Evolutionary conservation across 2,797 vertebrate species (phyloP).

Genomic region (Selene dorsalis): DNA sequence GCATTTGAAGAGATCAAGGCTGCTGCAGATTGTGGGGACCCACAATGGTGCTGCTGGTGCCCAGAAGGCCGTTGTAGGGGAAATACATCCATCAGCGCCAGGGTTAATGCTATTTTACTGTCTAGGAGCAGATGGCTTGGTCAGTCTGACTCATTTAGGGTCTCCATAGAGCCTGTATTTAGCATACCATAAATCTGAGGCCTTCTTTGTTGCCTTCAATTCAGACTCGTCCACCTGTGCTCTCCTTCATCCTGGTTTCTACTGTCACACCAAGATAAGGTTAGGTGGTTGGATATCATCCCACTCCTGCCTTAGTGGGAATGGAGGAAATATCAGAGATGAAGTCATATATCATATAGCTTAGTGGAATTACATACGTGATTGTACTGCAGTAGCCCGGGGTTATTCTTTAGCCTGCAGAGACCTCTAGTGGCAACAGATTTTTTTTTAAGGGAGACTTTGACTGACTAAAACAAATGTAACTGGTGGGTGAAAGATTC

Average conservation of each 20-base stretch:
- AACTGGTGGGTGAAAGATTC: neutral
- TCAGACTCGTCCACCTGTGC: slow-evolving; percentile 51
- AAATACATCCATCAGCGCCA: slow-evolving; percentile 77
- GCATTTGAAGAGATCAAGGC: slow-evolving; percentile 63
- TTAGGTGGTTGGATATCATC: slow-evolving; percentile 50
- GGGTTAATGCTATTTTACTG: slow-evolving; percentile 77
- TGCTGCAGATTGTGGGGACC: slow-evolving; percentile 43
- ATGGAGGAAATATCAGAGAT: slow-evolving; percentile 37
- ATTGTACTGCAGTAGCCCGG: slow-evolving; percentile 19
- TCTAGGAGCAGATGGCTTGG: slow-evolving; percentile 78
- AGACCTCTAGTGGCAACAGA: slow-evolving; percentile 79
- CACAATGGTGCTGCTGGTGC: slow-evolving; percentile 27
- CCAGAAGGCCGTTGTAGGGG: slow-evolving; percentile 57
- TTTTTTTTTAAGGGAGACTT: neutral
- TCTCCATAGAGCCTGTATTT: slow-evolving; percentile 63
- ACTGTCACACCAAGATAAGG: slow-evolving; percentile 49
- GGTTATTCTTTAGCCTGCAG: slow-evolving; percentile 59
- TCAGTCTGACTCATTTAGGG: slow-evolving; percentile 73
- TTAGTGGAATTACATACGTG: slow-evolving; percentile 14
- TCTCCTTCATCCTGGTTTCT: slow-evolving; percentile 48
- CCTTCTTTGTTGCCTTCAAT: slow-evolving; percentile 65
- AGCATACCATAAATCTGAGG: slow-evolving; percentile 71
- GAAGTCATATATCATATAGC: slow-evolving; percentile 51
- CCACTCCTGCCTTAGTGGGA: slow-evolving; percentile 37
- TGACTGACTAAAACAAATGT: slow-evolving; percentile 11